phyloP scores from a whole-genome alignment of 2,113 vertebrate genomes.

The Struthidea cinerea region DNA sequence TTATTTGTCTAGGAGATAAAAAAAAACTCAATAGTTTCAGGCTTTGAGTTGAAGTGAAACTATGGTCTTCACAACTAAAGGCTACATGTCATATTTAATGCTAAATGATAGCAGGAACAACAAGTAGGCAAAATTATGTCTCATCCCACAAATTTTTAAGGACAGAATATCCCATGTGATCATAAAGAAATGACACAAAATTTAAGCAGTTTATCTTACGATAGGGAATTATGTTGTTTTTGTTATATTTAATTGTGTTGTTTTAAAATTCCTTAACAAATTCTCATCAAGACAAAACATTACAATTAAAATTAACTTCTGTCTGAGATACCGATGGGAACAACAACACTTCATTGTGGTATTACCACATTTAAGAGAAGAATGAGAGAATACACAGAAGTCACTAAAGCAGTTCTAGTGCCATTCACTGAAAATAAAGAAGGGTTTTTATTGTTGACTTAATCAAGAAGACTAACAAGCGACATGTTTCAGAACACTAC shows the following conservation, averaged over 20 bases:
- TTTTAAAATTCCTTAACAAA: neutral
- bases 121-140: neutral
- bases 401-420: neutral
- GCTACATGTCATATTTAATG: neutral
- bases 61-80: neutral
- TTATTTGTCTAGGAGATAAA: constrained; percentile 76
- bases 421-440: neutral
- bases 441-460: neutral
- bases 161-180: neutral
- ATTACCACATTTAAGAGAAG: neutral
- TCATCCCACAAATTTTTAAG: neutral
- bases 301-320: neutral
- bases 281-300: neutral
- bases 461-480: neutral
- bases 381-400: neutral
- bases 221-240: neutral
- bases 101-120: neutral
- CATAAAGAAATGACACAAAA: neutral
- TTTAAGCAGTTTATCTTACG: neutral
- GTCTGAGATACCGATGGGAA: neutral
- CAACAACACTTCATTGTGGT: neutral
- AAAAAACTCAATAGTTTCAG: neutral
- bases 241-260: neutral
- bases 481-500: neutral
- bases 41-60: neutral